These are phyloP conservation scores for Synergus itoensis DNA, from an alignment of 2,888 invertebrate species.

Conservation along the genomic window DNA sequence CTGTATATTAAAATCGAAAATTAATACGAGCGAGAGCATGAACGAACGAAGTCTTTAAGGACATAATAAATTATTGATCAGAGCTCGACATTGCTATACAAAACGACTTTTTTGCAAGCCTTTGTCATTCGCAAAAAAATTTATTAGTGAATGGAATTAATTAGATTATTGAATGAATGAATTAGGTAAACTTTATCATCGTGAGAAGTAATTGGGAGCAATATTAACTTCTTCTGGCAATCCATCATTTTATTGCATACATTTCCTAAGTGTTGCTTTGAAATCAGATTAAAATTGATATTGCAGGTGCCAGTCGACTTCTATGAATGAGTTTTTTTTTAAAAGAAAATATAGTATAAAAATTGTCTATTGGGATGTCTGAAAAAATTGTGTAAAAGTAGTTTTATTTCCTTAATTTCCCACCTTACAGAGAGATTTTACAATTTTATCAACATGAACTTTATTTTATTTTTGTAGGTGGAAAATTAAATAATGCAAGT, in stretches of 20 bases:
- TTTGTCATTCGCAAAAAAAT: constrained; percentile 2
- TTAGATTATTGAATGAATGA: neutral
- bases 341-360: too few species aligned
- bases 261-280: too few species aligned
- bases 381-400: too few species aligned
- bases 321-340: too few species aligned
- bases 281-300: too few species aligned
- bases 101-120: neutral
- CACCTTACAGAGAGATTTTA: too few species aligned
- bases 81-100: neutral
- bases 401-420: too few species aligned
- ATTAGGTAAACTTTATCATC: neutral
- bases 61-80: constrained; percentile 38
- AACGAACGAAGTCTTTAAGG: constrained; percentile 12
- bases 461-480: too few species aligned
- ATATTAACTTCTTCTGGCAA: neutral
- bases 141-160: neutral
- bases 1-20: constrained; percentile 32
- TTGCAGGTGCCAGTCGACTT: too few species aligned
- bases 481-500: too few species aligned
- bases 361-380: too few species aligned
- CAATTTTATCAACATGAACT: too few species aligned
- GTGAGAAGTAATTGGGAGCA: neutral
- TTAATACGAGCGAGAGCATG: constrained; percentile 21
- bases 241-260: neutral